Evolutionary conservation across 2,113 vertebrate genomes (phyloP).

Genomic region (Oryctolagus cuniculus): mOryCun1.1 NC_091439.1:66179001-66179500

Average conservation of each 20-base stretch:
- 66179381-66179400: conserved; percentile 88
- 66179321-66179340: conserved; percentile 88
- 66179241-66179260: conserved; percentile 90
- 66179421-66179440: conserved; percentile 91
- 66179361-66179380: conserved; percentile 89
- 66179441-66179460: conserved; percentile 89
- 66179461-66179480: conserved; percentile 91
- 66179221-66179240: conserved; percentile 89
- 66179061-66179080: neutral
- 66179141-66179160: neutral
- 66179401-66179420: conserved; percentile 91
- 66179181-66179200: conserved; percentile 94
- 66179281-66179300: conserved; percentile 92
- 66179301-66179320: conserved; percentile 90
- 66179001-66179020: conserved; percentile 87
- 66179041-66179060: neutral
- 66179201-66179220: conserved; percentile 93
- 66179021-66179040: neutral
- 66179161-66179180: conserved; percentile 45
- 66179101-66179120: neutral
- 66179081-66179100: neutral
- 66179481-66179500: conserved; percentile 90
- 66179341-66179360: conserved; percentile 91
- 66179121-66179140: too few relatives aligned
- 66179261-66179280: conserved; percentile 91